Conservation (phyloP, 92 coral and sea anemone genomes). For the Pocillopora meandrina region DNA sequence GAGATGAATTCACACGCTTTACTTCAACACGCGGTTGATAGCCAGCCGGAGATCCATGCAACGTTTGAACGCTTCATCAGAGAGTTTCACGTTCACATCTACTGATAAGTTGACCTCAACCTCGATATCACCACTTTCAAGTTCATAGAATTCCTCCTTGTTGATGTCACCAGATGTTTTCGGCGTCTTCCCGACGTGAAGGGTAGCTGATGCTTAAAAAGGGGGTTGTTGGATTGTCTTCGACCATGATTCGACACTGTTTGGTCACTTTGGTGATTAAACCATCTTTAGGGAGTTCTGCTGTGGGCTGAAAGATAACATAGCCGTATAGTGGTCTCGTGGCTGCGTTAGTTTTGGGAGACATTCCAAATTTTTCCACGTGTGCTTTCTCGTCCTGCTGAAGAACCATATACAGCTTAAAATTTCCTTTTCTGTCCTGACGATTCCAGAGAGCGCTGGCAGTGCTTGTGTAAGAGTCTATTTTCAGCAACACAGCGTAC, state of each 20-base stretch:
- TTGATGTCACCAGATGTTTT: background rate
- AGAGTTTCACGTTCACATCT: background rate
- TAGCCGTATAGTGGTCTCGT: conserved; percentile 17
- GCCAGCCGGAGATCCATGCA: conserved; percentile 2
- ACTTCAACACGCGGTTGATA: background rate
- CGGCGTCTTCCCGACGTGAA: conserved; percentile 16
- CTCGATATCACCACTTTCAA: background rate
- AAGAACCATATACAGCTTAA: conserved; percentile 25
- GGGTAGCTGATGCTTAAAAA: conserved; percentile 47
- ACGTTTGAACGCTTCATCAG: too few relatives aligned
- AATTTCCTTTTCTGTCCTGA: background rate
- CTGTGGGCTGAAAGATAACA: conserved; percentile 6
- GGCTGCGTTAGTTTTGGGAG: too few relatives aligned
- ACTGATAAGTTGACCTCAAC: background rate
- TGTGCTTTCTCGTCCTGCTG: conserved; percentile 23
- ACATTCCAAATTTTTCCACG: too few relatives aligned
- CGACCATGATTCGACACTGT: conserved; percentile 28
- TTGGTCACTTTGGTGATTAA: conserved; percentile 22
- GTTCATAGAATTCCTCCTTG: conserved; percentile 29
- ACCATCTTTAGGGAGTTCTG: background rate
- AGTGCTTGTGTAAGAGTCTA: background rate
- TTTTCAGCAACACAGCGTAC: conserved; percentile 40
- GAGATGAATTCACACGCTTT: too few relatives aligned
- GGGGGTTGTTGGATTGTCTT: background rate
- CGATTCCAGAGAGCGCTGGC: conserved; percentile 11